phyloP scores from a whole-genome alignment of 2,797 vertebrate species.

The Schizopygopsis pylzovi region DNA sequence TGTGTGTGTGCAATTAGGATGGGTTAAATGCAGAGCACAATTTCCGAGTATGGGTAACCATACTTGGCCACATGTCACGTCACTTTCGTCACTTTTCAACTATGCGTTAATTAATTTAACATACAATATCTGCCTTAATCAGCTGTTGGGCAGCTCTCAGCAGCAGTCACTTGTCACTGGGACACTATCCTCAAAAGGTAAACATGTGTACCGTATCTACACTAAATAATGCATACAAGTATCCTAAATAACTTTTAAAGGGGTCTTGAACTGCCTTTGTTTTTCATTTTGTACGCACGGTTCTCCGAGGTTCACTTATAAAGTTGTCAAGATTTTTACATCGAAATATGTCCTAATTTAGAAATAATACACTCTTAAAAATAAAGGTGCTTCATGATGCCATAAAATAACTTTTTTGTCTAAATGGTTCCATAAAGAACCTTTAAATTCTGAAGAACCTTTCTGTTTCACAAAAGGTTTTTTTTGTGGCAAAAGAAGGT shows the following conservation, averaged over 20 bases:
- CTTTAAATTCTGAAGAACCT: too few relatives aligned
- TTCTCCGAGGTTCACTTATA: background rate
- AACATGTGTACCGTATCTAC: background rate
- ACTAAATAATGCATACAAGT: background rate
- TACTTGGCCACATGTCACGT: too few relatives aligned
- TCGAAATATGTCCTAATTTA: background rate
- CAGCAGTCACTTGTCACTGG: background rate
- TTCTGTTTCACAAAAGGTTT: too few relatives aligned
- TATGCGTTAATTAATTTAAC: background rate
- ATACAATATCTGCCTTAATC: background rate
- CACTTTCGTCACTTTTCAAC: background rate
- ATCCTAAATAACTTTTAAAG: background rate
- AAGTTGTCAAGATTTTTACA: background rate
- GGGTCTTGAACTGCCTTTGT: background rate
- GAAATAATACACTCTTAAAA: background rate
- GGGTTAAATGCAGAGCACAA: too few relatives aligned
- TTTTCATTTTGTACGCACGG: background rate
- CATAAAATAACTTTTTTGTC: too few relatives aligned
- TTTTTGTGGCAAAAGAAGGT: too few relatives aligned
- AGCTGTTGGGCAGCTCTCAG: background rate
- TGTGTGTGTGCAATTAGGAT: too few relatives aligned
- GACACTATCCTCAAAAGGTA: background rate
- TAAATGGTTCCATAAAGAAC: too few relatives aligned
- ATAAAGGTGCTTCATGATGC: too few relatives aligned
- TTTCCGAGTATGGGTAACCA: too few relatives aligned